These are phyloP conservation scores for Sarcophaga bullata DNA, from an alignment of 1,140 invertebrate species.

Conservation along the genomic window DNA sequence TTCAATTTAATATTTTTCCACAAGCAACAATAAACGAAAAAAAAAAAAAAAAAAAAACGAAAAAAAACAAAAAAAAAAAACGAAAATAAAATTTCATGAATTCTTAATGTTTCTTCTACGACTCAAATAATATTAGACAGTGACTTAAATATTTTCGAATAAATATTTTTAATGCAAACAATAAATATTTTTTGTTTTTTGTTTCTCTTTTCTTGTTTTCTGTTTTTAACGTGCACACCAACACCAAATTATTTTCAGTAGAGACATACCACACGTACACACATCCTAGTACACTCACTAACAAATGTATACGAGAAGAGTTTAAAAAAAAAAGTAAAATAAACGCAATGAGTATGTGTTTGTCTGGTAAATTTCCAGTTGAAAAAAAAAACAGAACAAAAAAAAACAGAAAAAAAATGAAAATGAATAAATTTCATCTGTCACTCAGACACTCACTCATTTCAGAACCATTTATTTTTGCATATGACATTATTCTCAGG, in stretches of 20 bases:
- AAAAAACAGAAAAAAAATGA: constrained; percentile 37
- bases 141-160: neutral
- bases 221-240: too few species aligned
- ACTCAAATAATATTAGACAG: neutral
- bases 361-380: constrained; percentile 8
- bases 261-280: too few species aligned
- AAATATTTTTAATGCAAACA: constrained; percentile 5
- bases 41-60: too few species aligned
- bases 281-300: too few species aligned
- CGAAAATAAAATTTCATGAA: too few species aligned
- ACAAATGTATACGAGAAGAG: neutral
- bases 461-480: constrained; percentile 59
- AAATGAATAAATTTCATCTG: constrained; percentile 50
- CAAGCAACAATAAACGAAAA: too few species aligned
- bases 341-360: neutral
- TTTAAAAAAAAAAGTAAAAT: neutral
- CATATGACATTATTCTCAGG: constrained; percentile 58
- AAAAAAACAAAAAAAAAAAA: too few species aligned
- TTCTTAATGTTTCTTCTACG: too few species aligned
- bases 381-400: constrained; percentile 1
- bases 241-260: too few species aligned
- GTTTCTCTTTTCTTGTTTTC: too few species aligned
- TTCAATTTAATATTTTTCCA: too few species aligned
- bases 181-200: neutral
- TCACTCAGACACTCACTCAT: constrained; percentile 54